Conservation (phyloP, 2,113 vertebrate species). For the Hypanus sabinus region DNA sequence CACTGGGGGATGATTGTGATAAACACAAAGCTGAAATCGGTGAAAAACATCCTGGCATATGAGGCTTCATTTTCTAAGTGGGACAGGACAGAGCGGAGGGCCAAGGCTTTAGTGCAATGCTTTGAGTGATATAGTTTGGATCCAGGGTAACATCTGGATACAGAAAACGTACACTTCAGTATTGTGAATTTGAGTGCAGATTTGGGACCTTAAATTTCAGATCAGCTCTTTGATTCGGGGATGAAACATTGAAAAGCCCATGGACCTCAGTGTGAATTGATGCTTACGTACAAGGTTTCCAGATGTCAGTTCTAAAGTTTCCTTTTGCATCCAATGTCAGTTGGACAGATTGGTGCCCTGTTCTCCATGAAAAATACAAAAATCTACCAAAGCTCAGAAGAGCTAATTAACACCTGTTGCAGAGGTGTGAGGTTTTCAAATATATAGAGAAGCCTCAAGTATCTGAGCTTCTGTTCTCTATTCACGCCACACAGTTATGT, state of each 20-base stretch:
- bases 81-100: no score
- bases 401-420: neutral
- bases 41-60: no score
- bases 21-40: no score
- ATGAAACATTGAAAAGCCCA: neutral
- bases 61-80: no score
- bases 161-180: neutral
- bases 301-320: neutral
- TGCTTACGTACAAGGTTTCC: neutral
- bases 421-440: neutral
- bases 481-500: neutral
- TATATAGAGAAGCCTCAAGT: neutral
- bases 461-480: neutral
- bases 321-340: neutral
- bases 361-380: constrained; percentile 11
- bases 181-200: neutral
- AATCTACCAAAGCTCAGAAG: constrained; percentile 3
- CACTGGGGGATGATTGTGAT: no score
- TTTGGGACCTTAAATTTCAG: neutral
- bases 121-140: neutral
- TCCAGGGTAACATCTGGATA: neutral
- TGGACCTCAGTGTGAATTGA: neutral
- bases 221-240: neutral
- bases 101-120: no score
- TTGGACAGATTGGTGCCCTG: constrained; percentile 10